A percentile compares a stretch with the other conserved stretches of the same genome.
Conservation (phyloP, 2,113 vertebrate genomes). For the Phalacrocorax pelagicus region DNA sequence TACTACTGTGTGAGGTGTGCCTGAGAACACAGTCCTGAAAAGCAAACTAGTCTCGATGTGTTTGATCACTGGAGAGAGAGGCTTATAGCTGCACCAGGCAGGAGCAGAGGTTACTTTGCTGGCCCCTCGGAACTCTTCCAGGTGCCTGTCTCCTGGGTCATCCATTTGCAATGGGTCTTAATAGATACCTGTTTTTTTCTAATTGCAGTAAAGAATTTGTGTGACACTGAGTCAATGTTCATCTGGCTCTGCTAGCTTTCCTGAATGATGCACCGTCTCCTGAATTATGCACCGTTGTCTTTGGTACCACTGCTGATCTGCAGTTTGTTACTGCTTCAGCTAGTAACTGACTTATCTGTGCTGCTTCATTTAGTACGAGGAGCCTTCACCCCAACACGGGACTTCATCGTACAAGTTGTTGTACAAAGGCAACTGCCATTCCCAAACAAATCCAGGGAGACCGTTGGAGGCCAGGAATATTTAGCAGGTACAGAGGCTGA, state of each 20-base stretch:
- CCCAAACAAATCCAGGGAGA: neutral
- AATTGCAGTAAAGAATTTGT: neutral
- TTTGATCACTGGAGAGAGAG: neutral
- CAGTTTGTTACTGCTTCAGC: neutral
- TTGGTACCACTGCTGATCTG: neutral
- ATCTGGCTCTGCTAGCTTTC: neutral
- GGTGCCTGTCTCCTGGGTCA: neutral
- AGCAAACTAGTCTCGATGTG: neutral
- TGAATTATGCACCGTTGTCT: neutral
- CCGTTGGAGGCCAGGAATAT: accelerated
- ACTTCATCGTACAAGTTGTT: accelerated
- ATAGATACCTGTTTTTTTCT: neutral
- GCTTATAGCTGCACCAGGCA: neutral
- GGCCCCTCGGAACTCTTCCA: neutral
- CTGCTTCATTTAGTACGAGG: neutral
- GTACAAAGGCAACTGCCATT: neutral
- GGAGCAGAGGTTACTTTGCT: neutral
- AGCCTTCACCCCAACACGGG: neutral
- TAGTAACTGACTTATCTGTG: neutral
- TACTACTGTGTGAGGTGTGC: neutral
- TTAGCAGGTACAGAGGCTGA: neutral
- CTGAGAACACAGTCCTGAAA: neutral
- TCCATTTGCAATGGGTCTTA: neutral
- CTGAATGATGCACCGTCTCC: neutral
- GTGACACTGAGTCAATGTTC: neutral